Base-by-base conservation (phyloP, 2,888 invertebrate species). In the Chymomyza amoena region DNA sequence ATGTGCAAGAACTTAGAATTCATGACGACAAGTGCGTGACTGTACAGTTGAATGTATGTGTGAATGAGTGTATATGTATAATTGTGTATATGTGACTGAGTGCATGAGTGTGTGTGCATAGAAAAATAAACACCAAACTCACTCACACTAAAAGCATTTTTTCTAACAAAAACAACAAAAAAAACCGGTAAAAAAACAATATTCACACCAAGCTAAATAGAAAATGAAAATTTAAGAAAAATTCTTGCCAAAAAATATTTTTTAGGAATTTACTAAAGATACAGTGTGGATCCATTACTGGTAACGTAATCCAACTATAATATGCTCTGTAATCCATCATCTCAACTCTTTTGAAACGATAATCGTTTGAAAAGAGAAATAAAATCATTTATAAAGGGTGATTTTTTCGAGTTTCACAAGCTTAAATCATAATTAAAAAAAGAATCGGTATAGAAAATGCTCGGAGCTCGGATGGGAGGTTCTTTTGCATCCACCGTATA, bases 51-150 rank as follows among this genome's bases (percentile, higher is more conserved):
- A 4, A 10, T 60, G 36, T 60, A 45, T 51, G 57, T 59, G 68
- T 70, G 39, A 65, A 28, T 32, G 16, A 39, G 16, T 66, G 16
- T 25, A 25, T 25, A 25, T 25, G 25, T 25, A 25, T 25, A 25
- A 25, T 3, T 4, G 18, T 60, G 36, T 60, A 45, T 51, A 54
- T 57, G 68, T 70, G 39, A 65, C 16, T 32, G 16, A 39, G 13
- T 66, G 39, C 54, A 25, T 16, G 16, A 18, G 62, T 66, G 63
- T 73, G 54, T 51, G 18, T 64, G 64, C 69, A 70, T 74, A 82
- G 80, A 68, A 87, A 87, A 82, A 87, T 82, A 85, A 85, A 82
- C 76, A 84, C 66, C 74, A 70, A 63, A 59, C 69, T 57, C 69
- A 70, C 73, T 64, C 78, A 72, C 70, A 78, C 76, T 85, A 78